These are phyloP conservation scores for Hyles euphorbiae DNA, from an alignment of 1,140 invertebrate genomes.

Conservation along the genomic window DNA sequence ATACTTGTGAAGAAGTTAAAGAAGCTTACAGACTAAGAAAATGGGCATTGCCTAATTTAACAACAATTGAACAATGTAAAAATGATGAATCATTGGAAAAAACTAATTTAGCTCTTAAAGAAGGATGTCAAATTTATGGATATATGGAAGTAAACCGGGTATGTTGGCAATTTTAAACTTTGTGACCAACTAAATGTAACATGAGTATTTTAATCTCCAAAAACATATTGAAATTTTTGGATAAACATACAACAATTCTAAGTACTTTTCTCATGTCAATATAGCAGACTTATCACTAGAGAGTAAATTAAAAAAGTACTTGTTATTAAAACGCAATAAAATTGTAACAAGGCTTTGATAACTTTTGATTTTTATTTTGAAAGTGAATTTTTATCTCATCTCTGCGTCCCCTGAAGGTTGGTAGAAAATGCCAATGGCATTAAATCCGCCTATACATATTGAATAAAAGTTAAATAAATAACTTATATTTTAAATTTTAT, in stretches of 20 bases:
- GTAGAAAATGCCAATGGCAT: too few relatives aligned
- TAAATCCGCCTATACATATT: too few relatives aligned
- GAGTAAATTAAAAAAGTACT: neutral
- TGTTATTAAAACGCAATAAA: conserved; percentile 25
- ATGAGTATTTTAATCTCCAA: conserved; percentile 4
- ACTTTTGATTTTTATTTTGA: too few relatives aligned
- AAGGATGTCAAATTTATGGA: conserved; percentile 97
- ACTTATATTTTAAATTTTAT: too few relatives aligned
- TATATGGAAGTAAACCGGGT: conserved; percentile 96
- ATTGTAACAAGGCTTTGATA: too few relatives aligned
- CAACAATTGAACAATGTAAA: conserved; percentile 93
- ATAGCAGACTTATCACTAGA: neutral
- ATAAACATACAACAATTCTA: too few relatives aligned
- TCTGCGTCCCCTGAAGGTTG: too few relatives aligned
- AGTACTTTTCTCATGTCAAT: neutral
- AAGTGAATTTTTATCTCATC: too few relatives aligned
- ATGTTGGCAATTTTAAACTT: conserved; percentile 18
- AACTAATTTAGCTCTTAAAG: conserved; percentile 84
- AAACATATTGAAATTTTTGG: too few relatives aligned
- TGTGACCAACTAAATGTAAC: conserved; percentile 3
- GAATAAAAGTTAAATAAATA: too few relatives aligned
- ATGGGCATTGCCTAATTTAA: conserved; percentile 89
- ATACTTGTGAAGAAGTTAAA: conserved; percentile 96
- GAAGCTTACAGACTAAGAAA: conserved; percentile 92
- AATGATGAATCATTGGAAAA: conserved; percentile 84